Evolutionary conservation across 1,140 invertebrate species (phyloP).

Genomic region (Diachasma alloeum): DNA sequence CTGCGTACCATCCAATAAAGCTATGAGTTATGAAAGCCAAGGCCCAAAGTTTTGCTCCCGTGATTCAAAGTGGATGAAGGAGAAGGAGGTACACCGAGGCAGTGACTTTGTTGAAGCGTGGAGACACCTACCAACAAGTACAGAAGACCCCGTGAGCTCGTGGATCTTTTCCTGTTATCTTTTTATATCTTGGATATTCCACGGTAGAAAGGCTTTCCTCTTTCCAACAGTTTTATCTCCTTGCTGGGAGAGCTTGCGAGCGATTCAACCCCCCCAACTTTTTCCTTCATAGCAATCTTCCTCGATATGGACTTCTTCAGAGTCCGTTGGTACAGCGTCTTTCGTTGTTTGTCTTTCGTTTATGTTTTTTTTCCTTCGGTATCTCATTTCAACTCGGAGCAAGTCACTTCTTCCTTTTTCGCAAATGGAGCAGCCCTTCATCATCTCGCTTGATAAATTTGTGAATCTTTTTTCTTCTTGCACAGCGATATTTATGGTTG

Average conservation of each 20-base stretch:
- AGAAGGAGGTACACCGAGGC: background rate
- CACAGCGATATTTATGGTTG: background rate
- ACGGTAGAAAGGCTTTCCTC: background rate
- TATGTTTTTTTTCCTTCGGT: background rate
- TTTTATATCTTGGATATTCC: background rate
- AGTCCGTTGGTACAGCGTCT: background rate
- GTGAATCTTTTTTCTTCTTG: background rate
- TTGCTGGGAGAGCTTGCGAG: background rate
- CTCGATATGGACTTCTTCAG: conserved; percentile 7
- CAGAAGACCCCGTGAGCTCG: background rate
- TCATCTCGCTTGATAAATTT: background rate
- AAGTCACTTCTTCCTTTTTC: too few species aligned
- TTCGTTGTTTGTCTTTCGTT: background rate
- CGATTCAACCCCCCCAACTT: background rate
- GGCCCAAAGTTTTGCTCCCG: background rate
- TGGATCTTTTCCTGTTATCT: conserved; percentile 1
- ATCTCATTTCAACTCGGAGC: background rate
- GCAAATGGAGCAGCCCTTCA: background rate
- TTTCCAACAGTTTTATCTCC: conserved; percentile 6
- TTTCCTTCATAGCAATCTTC: conserved; percentile 15
- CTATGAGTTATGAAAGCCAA: background rate
- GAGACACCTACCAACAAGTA: conserved; percentile 7
- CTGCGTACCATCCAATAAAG: background rate
- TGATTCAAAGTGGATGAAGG: background rate
- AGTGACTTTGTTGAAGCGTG: conserved; percentile 1